Percentiles rank a stretch among this genome's conserved stretches.
Evolutionary conservation across 2,888 invertebrate genomes (phyloP).

Genomic region (Eupeodes luniger): DNA sequence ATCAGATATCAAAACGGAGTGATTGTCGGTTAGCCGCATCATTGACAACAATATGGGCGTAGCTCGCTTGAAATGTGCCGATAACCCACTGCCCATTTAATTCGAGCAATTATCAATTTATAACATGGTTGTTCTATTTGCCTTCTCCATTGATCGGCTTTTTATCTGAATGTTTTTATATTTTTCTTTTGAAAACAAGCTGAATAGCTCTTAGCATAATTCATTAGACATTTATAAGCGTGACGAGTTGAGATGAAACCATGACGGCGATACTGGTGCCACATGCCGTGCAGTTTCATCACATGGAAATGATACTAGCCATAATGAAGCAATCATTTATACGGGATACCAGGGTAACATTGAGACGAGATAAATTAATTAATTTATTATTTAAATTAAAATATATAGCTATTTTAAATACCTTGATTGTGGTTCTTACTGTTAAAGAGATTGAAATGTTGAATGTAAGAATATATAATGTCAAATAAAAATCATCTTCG

Average conservation of each 20-base stretch:
- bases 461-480: too few relatives aligned
- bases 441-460: too few relatives aligned
- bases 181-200: constrained; percentile 29
- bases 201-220: constrained; percentile 34
- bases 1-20: neutral
- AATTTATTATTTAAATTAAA: too few relatives aligned
- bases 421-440: too few relatives aligned
- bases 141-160: constrained; percentile 53
- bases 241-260: constrained; percentile 27
- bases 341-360: neutral
- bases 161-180: constrained; percentile 45
- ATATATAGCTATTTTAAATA: too few relatives aligned
- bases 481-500: too few relatives aligned
- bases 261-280: constrained; percentile 9
- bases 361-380: neutral
- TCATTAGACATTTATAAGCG: constrained; percentile 47
- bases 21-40: constrained; percentile 44
- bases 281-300: constrained; percentile 29
- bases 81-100: constrained; percentile 61
- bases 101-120: constrained; percentile 69
- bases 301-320: constrained; percentile 48
- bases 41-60: constrained; percentile 53
- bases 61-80: constrained; percentile 44
- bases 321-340: constrained; percentile 18
- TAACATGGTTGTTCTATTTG: constrained; percentile 47